Evolutionary conservation across 2,113 vertebrate genomes (phyloP), one percentile per base, ranked within the genome.

Genomic region (Hiodon alosoides): DNA sequence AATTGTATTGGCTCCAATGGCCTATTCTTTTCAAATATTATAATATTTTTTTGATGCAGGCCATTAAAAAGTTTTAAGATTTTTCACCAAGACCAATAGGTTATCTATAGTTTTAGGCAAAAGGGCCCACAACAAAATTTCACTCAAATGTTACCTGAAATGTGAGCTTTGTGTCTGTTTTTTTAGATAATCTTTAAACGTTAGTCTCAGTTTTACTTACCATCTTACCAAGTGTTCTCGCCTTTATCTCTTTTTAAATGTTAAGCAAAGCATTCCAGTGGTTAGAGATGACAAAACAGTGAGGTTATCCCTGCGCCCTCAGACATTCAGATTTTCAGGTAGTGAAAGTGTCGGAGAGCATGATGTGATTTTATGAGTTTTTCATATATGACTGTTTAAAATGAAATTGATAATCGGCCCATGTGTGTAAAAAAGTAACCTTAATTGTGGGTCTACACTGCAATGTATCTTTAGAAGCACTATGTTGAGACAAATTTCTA

Each of bases 271-370:
- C 57, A 70, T 61, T 50, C 67, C 67, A 69, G 60, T 5, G 31
- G 60, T 65, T 53, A 54, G 62, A 76, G 5, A 69, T 54, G 54
- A 3, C 66, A 55, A 54, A 70, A 57, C 67, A 74, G 68, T 62
- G 67, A 52, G 53, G 67, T 69, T 13, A 69, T 17, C 64, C n/a
- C 55, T 16, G 61, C 53, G 54, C 31, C 47, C 69, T 68, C 10
- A 70, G 69, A 61, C 67, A 55, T 61, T 61, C 48, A 61, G 69
- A 50, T 46, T 6, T 48, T 51, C 13, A 61, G 78, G 77, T 71
- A 67, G 73, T 75, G 61, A 79, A 72, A 76, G 55, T 72, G 74
- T 69, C 59, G 53, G 70, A 11, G 69, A 68, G 55, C 50, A 60
- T 53, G 71, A 71, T 50, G 51, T 51, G 72, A 78, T 78, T 55